These are phyloP conservation scores for Cydia pomonella DNA, from an alignment of 1,140 invertebrate genomes.

Conservation along the genomic window DNA sequence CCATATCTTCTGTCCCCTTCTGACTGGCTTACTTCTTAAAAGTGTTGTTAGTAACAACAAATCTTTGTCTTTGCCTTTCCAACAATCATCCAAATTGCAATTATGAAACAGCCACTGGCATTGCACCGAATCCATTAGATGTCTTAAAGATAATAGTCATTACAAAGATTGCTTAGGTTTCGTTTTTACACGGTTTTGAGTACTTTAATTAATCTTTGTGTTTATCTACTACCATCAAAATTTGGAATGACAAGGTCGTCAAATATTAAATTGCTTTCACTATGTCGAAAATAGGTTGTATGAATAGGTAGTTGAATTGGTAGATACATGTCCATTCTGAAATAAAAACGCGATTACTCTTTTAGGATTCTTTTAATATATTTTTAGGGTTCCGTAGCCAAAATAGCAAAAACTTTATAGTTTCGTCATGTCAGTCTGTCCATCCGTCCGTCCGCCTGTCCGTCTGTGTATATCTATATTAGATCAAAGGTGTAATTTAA, in stretches of 20 bases:
- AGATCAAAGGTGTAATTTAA: too few species aligned
- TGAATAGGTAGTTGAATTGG: background rate
- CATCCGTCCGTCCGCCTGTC: too few species aligned
- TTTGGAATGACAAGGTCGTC: background rate
- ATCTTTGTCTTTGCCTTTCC: background rate
- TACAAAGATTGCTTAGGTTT: constrained; percentile 7
- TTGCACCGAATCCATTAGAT: constrained; percentile 3
- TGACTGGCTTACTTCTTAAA: too few species aligned
- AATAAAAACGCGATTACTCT: too few species aligned
- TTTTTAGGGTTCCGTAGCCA: too few species aligned
- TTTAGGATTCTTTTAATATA: too few species aligned
- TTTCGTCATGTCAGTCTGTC: too few species aligned
- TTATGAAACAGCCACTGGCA: background rate
- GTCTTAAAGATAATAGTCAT: constrained; percentile 15
- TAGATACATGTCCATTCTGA: background rate
- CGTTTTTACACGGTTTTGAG: constrained; percentile 4
- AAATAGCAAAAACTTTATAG: too few species aligned
- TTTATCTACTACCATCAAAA: background rate
- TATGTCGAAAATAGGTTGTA: background rate
- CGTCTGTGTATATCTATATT: too few species aligned
- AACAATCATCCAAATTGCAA: background rate
- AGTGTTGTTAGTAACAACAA: too few species aligned
- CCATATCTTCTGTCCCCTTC: too few species aligned
- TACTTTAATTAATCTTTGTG: background rate
- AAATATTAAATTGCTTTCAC: background rate